Evolutionary conservation across 2,113 vertebrate genomes (phyloP).

Genomic region (Prolemur simus): DNA sequence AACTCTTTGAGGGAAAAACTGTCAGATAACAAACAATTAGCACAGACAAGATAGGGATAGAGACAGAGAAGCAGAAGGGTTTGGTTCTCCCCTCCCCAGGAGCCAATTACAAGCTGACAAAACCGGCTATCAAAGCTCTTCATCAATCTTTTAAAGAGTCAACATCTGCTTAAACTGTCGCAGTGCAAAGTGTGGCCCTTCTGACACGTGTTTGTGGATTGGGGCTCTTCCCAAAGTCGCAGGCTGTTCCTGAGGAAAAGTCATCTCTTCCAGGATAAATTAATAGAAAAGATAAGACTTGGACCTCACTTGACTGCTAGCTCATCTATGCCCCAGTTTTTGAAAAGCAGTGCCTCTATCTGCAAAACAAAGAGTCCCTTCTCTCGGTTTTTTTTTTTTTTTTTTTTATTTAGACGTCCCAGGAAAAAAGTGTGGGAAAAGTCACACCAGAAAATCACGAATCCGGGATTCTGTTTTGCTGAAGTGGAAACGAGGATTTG

Average conservation of each 20-base stretch:
- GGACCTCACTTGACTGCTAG: neutral
- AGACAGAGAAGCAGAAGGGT: neutral
- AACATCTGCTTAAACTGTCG: neutral
- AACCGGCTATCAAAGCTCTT: neutral
- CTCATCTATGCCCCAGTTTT: neutral
- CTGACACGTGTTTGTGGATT: neutral
- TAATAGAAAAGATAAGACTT: neutral
- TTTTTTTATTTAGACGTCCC: neutral
- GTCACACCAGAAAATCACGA: neutral
- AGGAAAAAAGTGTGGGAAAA: neutral
- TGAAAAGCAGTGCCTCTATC: neutral
- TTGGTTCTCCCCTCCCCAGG: neutral
- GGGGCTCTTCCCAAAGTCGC: neutral
- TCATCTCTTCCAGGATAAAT: neutral
- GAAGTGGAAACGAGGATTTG: neutral
- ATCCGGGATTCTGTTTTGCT: neutral
- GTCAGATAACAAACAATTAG: conserved; percentile 43
- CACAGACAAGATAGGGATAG: neutral
- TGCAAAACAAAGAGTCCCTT: neutral
- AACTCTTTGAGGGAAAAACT: conserved; percentile 26
- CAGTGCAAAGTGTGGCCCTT: neutral
- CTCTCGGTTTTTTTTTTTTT: neutral
- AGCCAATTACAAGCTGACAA: neutral
- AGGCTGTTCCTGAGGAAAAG: neutral
- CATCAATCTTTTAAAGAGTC: conserved; percentile 18